Evolutionary conservation across 2,113 vertebrate species (phyloP).

Genomic region (Morone chrysops): DNA sequence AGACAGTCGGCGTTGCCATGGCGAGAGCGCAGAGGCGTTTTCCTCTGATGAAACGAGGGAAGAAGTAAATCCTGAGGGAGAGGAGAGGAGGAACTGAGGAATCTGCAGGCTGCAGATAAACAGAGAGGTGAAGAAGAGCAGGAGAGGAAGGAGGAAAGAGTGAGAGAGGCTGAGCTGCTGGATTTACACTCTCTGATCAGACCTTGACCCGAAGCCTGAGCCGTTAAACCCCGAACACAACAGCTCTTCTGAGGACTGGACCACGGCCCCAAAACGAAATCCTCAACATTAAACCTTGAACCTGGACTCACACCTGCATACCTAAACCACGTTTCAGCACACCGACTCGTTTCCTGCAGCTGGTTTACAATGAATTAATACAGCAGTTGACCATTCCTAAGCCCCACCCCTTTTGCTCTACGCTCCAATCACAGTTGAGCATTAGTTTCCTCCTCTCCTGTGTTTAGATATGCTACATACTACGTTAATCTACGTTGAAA

Average conservation of each 20-base stretch:
- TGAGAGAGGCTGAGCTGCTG: constrained; percentile 25
- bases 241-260: constrained; percentile 16
- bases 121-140: constrained; percentile 53
- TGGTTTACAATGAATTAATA: too few species aligned
- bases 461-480: too few species aligned
- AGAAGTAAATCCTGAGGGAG: constrained; percentile 57
- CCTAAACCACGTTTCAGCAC: too few species aligned
- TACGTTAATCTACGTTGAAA: too few species aligned
- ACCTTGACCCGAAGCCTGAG: constrained; percentile 40
- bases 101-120: constrained; percentile 68
- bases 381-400: too few species aligned
- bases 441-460: too few species aligned
- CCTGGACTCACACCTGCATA: too few species aligned
- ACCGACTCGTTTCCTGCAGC: too few species aligned
- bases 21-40: constrained; percentile 40
- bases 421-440: too few species aligned
- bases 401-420: too few species aligned
- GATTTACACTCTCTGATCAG: constrained; percentile 55
- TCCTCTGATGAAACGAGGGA: constrained; percentile 54
- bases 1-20: constrained; percentile 62
- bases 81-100: constrained; percentile 34
- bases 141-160: constrained; percentile 21
- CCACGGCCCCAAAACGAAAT: too few species aligned
- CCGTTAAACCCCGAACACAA: constrained; percentile 41
- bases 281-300: too few species aligned